Evolutionary conservation across 1,140 invertebrate genomes (phyloP), one percentile per base, ranked within the genome.

Genomic region (Coptotermes formosanus): DNA sequence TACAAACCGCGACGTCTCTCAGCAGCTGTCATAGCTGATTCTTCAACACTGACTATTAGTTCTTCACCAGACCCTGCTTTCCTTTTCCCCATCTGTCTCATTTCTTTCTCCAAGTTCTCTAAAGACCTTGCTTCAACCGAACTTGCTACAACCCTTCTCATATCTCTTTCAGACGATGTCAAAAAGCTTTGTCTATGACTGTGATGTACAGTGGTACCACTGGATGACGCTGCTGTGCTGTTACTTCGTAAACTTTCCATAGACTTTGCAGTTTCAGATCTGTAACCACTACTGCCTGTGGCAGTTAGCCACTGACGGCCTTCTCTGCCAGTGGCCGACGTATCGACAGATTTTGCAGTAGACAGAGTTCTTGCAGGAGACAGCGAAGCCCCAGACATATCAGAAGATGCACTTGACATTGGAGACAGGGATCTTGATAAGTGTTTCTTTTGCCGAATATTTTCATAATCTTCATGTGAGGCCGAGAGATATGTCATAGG

Each of bases 1-100:
- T 95, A 95, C 44, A 95, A 87, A 0, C 94, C 94, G 14, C 94
- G 90, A 81, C 93, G 90, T 55, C 93, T 93, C 88, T 95, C 94
- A 4, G 86, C 87, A 25, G 94, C 94, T 83, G 91, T 92, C 12
- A 88, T 88, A 81, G 90, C 90, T 6, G 90, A 89, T 45, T 90
- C 91, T 8, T 88, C 89, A 21, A 88, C 88, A 25, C 82, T 91
- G 91, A 90, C 93, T 43, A 87, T 52, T 19, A 88, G 55, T 85
- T 93, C 93, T 87, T 94, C 93, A 6, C 93, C 93, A 30, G 93
- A 94, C 16, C 94, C 89, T 9, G 93, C 93, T 87, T 93, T 91
- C 30, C 93, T 90, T 86, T 93, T 87, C 7, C 87, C 86, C 87
- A 88, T 94, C 88, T 92, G 90, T 88, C 91, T 92, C 89, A 91